Conservation (phyloP, 2,888 invertebrate species). For the Tubulanus polymorphus region DNA sequence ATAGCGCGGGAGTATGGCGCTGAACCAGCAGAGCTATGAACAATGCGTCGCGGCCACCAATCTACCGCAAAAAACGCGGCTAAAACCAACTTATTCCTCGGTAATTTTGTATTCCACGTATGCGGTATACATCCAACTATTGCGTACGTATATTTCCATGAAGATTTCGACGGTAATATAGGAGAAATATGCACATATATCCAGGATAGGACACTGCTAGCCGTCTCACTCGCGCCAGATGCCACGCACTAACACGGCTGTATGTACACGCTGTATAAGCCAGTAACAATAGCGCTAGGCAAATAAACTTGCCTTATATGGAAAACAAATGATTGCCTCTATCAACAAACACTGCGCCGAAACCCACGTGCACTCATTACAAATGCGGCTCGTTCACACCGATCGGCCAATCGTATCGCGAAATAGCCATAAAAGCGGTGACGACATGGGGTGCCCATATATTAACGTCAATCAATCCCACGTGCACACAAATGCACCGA, state of each 20-base stretch:
- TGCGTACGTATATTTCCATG: too few species aligned
- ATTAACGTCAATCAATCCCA: slow-evolving; percentile 13
- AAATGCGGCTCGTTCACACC: slow-evolving; percentile 26
- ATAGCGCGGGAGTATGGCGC: too few species aligned
- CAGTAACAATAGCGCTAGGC: slow-evolving; percentile 41
- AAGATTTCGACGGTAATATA: slow-evolving; percentile 2
- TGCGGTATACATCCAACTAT: too few species aligned
- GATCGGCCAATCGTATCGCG: slow-evolving; percentile 21
- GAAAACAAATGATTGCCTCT: slow-evolving; percentile 47
- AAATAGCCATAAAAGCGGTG: slow-evolving; percentile 13
- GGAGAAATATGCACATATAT: slow-evolving; percentile 1
- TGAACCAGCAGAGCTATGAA: too few species aligned
- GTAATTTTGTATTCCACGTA: too few species aligned
- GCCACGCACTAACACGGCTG: slow-evolving; percentile 34
- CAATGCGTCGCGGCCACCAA: too few species aligned
- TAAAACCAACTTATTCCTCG: too few species aligned
- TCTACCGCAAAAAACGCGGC: too few species aligned
- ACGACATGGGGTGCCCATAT: slow-evolving; percentile 8
- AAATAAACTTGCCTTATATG: slow-evolving; percentile 43
- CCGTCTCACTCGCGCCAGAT: slow-evolving; percentile 23
- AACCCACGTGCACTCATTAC: slow-evolving; percentile 43
- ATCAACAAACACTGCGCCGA: slow-evolving; percentile 37
- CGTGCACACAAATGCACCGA: background rate
- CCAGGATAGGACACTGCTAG: background rate
- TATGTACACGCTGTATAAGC: slow-evolving; percentile 39